phyloP scores from a whole-genome alignment of 2,797 vertebrate species.

The Cuculus canorus region DNA sequence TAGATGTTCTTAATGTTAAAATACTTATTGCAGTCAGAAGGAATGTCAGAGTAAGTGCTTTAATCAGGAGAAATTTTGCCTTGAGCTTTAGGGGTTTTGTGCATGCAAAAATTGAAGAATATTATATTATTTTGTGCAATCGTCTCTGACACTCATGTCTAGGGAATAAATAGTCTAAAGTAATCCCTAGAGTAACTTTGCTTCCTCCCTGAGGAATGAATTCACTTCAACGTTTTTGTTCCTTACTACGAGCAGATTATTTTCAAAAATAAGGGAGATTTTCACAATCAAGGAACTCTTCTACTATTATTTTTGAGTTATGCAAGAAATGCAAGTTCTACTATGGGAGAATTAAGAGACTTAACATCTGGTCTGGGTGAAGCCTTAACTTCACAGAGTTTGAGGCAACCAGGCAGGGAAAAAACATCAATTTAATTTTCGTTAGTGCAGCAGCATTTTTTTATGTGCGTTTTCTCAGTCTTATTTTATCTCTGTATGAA shows the following conservation, averaged over 20 bases:
- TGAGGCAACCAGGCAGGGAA: not conserved
- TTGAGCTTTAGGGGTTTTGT: not conserved
- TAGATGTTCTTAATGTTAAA: slow-evolving; percentile 26
- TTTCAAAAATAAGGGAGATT: not conserved
- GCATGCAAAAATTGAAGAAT: not conserved
- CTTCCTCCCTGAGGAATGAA: not conserved
- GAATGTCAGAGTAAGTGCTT: not conserved
- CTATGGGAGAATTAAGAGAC: not conserved
- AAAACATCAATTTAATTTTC: not conserved
- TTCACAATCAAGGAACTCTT: not conserved
- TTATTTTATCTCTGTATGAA: not conserved
- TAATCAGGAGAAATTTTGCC: not conserved
- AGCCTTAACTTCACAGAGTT: not conserved
- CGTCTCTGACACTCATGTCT: not conserved
- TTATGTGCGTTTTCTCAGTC: not conserved
- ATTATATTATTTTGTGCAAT: not conserved
- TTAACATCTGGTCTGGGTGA: not conserved
- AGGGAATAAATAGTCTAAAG: not conserved
- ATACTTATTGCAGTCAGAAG: slow-evolving; percentile 26
- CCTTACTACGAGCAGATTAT: not conserved
- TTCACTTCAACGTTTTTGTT: not conserved
- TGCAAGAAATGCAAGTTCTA: not conserved
- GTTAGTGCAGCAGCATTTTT: not conserved
- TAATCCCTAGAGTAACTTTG: not conserved
- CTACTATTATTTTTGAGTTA: not conserved